These are phyloP conservation scores for Myiozetetes cayanensis DNA, from an alignment of 2,113 vertebrate species.

Conservation along the genomic window DNA sequence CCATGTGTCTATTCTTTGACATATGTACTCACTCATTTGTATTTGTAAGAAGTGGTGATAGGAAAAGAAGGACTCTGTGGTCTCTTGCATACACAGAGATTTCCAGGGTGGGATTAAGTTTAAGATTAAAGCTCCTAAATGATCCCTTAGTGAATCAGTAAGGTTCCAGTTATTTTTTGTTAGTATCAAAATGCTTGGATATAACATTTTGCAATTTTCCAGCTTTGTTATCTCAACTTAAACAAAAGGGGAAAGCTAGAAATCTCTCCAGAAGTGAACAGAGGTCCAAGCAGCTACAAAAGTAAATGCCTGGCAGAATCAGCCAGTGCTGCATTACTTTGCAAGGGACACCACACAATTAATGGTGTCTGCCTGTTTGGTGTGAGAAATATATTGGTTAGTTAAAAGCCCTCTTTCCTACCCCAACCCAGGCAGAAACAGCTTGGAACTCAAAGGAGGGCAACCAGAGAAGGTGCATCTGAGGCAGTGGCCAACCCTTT, in stretches of 20 bases:
- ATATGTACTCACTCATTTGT: neutral
- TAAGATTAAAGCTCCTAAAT: neutral
- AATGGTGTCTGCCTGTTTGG: rapidly evolving
- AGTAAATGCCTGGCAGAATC: neutral
- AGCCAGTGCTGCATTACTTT: neutral
- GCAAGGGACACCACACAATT: neutral
- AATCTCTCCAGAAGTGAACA: neutral
- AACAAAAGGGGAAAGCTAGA: neutral
- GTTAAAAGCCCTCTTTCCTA: neutral
- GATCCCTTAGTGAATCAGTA: neutral
- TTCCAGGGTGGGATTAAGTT: neutral
- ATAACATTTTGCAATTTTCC: neutral
- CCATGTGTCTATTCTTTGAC: neutral
- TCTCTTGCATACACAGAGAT: neutral
- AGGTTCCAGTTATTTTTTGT: neutral
- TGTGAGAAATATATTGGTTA: neutral
- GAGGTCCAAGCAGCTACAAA: neutral
- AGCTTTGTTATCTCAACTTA: neutral
- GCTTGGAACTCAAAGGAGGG: neutral
- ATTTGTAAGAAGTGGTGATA: neutral
- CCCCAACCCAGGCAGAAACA: neutral
- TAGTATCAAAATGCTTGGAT: neutral
- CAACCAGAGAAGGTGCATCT: neutral
- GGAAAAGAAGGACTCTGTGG: neutral
- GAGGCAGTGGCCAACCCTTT: neutral